These are phyloP conservation scores for Yasuhikotakia modesta DNA, from an alignment of 2,797 vertebrate species.

Conservation along the genomic window DNA sequence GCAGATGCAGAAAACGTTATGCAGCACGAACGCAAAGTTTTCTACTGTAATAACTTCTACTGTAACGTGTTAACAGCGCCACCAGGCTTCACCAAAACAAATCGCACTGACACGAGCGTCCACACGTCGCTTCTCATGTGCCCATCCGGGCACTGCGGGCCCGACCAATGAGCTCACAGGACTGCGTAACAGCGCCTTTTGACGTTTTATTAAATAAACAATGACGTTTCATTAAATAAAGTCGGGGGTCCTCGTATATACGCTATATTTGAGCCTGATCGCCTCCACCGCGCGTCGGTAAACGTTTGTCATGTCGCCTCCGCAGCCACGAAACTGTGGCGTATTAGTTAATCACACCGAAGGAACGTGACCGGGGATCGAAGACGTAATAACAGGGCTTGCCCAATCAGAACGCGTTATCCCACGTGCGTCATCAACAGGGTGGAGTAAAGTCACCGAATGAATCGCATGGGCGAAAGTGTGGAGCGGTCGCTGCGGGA, in stretches of 20 bases:
- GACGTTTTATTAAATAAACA: background rate
- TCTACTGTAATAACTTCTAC: background rate
- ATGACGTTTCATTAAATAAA: background rate
- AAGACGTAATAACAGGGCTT: background rate
- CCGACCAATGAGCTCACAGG: conserved; percentile 32
- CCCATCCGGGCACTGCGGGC: conserved; percentile 67
- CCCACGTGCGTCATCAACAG: conserved; percentile 14
- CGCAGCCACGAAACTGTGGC: background rate
- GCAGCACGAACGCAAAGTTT: background rate
- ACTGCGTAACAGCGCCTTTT: background rate
- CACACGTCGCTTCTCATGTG: conserved; percentile 68
- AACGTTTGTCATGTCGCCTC: background rate
- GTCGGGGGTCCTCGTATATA: no score
- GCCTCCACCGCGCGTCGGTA: background rate
- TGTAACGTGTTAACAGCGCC: conserved; percentile 7
- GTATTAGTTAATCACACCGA: conserved; percentile 66
- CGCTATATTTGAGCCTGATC: background rate
- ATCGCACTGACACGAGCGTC: conserved; percentile 5
- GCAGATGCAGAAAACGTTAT: background rate
- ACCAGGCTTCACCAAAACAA: background rate
- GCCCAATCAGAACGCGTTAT: conserved; percentile 63
- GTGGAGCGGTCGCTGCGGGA: conserved; percentile 18
- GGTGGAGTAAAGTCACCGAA: conserved; percentile 58
- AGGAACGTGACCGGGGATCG: conserved; percentile 73
- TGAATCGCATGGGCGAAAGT: conserved; percentile 45